A percentile compares a stretch with the other conserved stretches of the same genome.
phyloP scores from a whole-genome alignment of 2,888 invertebrate genomes.

The Agonopterix arenella region DNA sequence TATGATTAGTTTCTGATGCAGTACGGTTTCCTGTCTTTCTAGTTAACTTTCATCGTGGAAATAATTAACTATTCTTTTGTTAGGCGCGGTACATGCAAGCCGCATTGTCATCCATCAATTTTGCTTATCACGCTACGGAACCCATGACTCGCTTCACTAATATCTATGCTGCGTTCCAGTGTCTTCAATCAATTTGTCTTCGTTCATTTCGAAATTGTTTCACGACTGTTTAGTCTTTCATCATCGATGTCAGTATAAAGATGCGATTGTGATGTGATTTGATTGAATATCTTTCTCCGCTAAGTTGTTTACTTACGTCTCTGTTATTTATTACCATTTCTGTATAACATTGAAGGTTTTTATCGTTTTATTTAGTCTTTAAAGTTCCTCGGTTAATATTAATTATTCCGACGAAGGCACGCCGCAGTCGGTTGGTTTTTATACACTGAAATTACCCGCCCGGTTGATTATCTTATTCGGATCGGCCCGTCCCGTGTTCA shows the following conservation, averaged over 20 bases:
- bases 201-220: constrained; percentile 43
- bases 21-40: constrained; percentile 38
- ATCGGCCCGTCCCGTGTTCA: constrained; percentile 42
- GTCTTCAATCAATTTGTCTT: constrained; percentile 59
- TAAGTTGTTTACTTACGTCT: constrained; percentile 3
- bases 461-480: constrained; percentile 69
- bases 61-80: constrained; percentile 69
- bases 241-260: constrained; percentile 25
- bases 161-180: constrained; percentile 35
- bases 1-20: constrained; percentile 38
- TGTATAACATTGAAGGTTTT: constrained; percentile 14
- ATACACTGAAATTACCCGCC: constrained; percentile 57
- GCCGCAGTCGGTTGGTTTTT: constrained; percentile 47
- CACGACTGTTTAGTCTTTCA: constrained; percentile 49
- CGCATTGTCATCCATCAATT: constrained; percentile 65
- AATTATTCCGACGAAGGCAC: constrained; percentile 52
- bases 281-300: constrained; percentile 17
- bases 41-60: constrained; percentile 57
- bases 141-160: constrained; percentile 27
- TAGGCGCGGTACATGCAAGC: constrained; percentile 36
- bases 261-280: constrained; percentile 21
- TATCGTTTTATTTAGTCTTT: constrained; percentile 23
- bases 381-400: constrained; percentile 46
- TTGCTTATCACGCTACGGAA: constrained; percentile 56
- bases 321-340: constrained; percentile 7